A percentile compares a stretch with the other conserved stretches of the same genome.
Conservation (phyloP, 2,113 vertebrate species). For the Brienomyrus longianalis region DNA sequence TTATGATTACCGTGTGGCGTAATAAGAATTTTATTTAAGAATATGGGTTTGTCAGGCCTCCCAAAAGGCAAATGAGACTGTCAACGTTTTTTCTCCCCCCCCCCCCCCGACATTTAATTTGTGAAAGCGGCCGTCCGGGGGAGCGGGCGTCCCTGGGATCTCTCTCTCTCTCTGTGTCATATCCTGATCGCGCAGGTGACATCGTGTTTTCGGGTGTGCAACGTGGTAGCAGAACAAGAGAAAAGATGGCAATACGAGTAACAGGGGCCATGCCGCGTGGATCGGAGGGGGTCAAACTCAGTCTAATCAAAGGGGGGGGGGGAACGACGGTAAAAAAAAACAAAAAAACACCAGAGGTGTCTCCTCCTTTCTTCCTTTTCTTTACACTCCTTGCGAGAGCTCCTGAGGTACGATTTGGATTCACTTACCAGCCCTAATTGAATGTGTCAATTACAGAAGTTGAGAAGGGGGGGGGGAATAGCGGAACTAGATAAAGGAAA, state of each 20-base stretch:
- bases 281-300: background rate
- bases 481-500: conserved; percentile 1
- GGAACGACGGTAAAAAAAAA: background rate
- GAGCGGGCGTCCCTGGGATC: conserved; percentile 64
- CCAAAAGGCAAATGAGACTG: conserved; percentile 60
- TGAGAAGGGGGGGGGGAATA: background rate
- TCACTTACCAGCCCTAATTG: conserved; percentile 28
- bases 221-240: conserved; percentile 36
- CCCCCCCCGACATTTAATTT: conserved; percentile 72
- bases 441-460: conserved; percentile 45
- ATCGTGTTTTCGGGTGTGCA: conserved; percentile 48
- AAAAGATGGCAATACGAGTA: background rate
- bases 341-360: background rate
- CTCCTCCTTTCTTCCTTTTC: background rate
- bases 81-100: conserved; percentile 53
- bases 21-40: conserved; percentile 75
- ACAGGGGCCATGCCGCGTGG: background rate
- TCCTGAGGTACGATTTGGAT: background rate
- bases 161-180: conserved; percentile 24
- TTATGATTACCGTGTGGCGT: conserved; percentile 76
- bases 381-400: background rate
- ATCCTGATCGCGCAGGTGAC: conserved; percentile 48
- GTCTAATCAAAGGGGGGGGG: background rate
- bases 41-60: conserved; percentile 70
- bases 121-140: conserved; percentile 48